Evolutionary conservation across 2,113 vertebrate species (phyloP), one percentile per base, ranked within the genome.

Genomic region (Burhinus bistriatus): DNA sequence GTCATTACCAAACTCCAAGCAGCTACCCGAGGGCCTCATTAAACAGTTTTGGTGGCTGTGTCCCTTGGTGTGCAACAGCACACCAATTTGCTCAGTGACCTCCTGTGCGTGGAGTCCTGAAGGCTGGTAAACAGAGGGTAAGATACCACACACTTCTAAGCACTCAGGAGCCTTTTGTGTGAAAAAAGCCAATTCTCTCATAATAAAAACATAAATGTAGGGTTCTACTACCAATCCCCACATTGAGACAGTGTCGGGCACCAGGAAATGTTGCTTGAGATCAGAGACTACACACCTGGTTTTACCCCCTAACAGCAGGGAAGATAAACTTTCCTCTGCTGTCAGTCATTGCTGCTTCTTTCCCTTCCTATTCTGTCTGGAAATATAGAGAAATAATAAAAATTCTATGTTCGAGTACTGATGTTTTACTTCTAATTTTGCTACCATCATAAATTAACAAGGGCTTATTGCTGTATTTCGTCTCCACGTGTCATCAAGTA

Each of bases 21-120:
- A 79, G n/a, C 22, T 54, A 58, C 90, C 91, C 17, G 0, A 83
- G 88, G 88, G 94, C 51, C 79, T 91, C 40, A 54, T 95, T 93
- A 91, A 84, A 25, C 36, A 25, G 19, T 11, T 84, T 30, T 40
- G 45, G 40, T 65, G 29, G 5, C 14, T 69, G 66, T 15, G 72
- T 91, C 93, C 83, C 88, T 75, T 52, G 73, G 61, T 12, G 79
- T 57, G 36, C 66, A 34, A 49, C 34, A 62, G 32, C 36, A 62
- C 36, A 21, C 5, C 68, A 65, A 19, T 70, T 80, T 73, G 45
- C 68, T 70, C 71, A 21, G 0, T 12, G n/a, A 55, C 45, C 15
- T 85, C 55, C 57, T 51, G 23, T 18, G 11, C 6, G 0, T 25
- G 36, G 18, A 68, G 52, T 30, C 78, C 45, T 55, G 27, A 30